Conservation (phyloP, 2,888 invertebrate genomes). For the Mechanitis messenoides region DNA sequence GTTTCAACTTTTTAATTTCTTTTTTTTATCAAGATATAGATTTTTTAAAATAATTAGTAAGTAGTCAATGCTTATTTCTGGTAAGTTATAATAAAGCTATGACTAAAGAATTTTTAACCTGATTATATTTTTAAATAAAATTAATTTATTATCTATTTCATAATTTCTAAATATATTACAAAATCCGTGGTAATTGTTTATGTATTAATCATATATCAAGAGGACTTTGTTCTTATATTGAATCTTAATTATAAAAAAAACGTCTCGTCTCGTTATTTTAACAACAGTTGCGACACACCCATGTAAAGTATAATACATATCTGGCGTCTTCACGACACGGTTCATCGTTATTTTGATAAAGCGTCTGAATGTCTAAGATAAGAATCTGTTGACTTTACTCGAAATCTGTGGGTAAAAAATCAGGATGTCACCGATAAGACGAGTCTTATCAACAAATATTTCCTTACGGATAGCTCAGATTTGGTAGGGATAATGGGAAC, state of each 20-base stretch:
- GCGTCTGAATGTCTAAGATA: conserved; percentile 52
- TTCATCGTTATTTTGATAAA: conserved; percentile 56
- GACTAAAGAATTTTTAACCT: too few species aligned
- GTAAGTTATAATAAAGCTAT: too few species aligned
- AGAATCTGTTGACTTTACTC: conserved; percentile 56
- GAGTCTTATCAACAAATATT: conserved; percentile 35
- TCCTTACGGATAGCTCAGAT: conserved; percentile 28
- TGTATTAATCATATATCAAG: too few species aligned
- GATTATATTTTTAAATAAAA: too few species aligned
- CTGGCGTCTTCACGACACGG: conserved; percentile 26
- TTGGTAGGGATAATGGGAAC: conserved; percentile 19
- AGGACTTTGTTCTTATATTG: too few species aligned
- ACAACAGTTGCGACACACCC: conserved; percentile 25
- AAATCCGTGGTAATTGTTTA: too few species aligned
- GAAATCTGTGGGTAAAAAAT: conserved; percentile 61
- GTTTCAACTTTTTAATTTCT: too few species aligned
- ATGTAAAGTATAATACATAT: conserved; percentile 21
- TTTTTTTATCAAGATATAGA: too few species aligned
- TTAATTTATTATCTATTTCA: too few species aligned
- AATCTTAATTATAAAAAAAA: not conserved
- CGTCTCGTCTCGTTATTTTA: conserved; percentile 15
- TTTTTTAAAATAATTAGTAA: too few species aligned
- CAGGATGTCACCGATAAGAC: conserved; percentile 60
- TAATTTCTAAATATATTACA: too few species aligned
- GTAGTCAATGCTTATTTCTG: too few species aligned